Evolutionary conservation across 2,888 invertebrate species (phyloP).

Genomic region (Cenopis cana): DNA sequence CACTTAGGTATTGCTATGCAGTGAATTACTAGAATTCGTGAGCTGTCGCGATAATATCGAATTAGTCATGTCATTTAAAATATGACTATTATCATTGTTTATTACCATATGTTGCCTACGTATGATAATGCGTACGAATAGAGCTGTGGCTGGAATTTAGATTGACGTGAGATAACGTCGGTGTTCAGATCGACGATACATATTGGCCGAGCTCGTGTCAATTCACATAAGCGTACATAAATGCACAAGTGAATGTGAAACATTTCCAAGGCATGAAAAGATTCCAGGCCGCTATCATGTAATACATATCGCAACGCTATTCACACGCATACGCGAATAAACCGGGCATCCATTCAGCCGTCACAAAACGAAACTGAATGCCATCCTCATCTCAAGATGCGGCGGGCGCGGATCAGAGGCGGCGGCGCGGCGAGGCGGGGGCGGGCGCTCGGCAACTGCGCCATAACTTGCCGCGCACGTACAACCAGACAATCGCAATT

Average conservation of each 20-base stretch:
- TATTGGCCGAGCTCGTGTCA: constrained; percentile 32
- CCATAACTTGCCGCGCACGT: constrained; percentile 79
- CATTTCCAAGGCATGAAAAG: constrained; percentile 44
- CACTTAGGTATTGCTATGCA: constrained; percentile 32
- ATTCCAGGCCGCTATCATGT: constrained; percentile 43
- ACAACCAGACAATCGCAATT: constrained; percentile 82
- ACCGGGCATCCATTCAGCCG: constrained; percentile 71
- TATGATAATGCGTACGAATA: constrained; percentile 7
- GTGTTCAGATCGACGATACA: constrained; percentile 48
- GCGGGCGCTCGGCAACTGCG: constrained; percentile 73
- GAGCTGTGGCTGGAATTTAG: constrained; percentile 10
- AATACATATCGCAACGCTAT: constrained; percentile 55
- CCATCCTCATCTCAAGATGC: constrained; percentile 77
- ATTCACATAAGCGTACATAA: constrained; percentile 19
- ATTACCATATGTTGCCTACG: constrained; percentile 7
- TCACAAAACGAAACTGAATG: constrained; percentile 75
- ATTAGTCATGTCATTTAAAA: constrained; percentile 15
- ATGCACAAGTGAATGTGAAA: constrained; percentile 39
- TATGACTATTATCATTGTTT: constrained; percentile 20
- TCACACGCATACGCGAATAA: constrained; percentile 62
- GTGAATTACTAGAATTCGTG: constrained; percentile 21
- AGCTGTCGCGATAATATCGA: constrained; percentile 13
- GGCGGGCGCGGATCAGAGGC: constrained; percentile 62
- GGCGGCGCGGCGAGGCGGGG: constrained; percentile 57
- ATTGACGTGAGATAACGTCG: constrained; percentile 41